Base-by-base conservation (phyloP, 2,888 invertebrate species). In the Cerceris ruficornis region DNA sequence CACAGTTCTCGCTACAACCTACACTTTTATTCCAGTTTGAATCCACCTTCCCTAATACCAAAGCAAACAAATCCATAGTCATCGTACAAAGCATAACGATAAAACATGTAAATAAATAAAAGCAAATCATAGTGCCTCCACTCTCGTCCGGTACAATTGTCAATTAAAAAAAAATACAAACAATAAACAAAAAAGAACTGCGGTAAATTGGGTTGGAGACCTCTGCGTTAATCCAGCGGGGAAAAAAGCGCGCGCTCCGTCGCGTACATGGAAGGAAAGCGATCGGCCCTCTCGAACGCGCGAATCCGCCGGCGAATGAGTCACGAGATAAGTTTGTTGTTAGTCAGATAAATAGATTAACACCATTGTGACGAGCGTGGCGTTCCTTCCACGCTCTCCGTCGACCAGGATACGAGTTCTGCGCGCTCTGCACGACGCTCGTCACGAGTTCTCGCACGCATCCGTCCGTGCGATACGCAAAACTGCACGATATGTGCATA, bases 321-420 rank as follows among this genome's bases (percentile, higher is more conserved):
- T 90, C 90, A 91, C 82, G 74, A 86, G 88, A 88, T 88, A 89
- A 90, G 87, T 90, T 90, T 87, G 88, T 87, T 87, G 88, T 86
- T 88, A 86, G 87, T 84, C 88, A 88, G 88, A 91, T 90, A 91
- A 91, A 89, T 90, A 87, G 88, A 91, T 90, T 88, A 90, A 86
- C 88, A 86, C 79, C 87, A 86, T 88, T 87, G 87, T 87, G 85
- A 81, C 80, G 82, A 84, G 76, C 75, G 81, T 77, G 71, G 73
- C 75, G 80, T 75, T 71, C 67, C 69, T 80, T 71, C 62, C 71
- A 77, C 72, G 46, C 50, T n/a, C 59, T 66, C 54, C 60, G 69
- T 66, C 66, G 75, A 84, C 81, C 81, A 82, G 84, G 83, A 86
- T 86, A 82, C 81, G 57, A 65, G 69, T 57, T 69, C 55, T 39